Conservation (phyloP, 1,140 invertebrate species). For the Bombus impatiens region DNA sequence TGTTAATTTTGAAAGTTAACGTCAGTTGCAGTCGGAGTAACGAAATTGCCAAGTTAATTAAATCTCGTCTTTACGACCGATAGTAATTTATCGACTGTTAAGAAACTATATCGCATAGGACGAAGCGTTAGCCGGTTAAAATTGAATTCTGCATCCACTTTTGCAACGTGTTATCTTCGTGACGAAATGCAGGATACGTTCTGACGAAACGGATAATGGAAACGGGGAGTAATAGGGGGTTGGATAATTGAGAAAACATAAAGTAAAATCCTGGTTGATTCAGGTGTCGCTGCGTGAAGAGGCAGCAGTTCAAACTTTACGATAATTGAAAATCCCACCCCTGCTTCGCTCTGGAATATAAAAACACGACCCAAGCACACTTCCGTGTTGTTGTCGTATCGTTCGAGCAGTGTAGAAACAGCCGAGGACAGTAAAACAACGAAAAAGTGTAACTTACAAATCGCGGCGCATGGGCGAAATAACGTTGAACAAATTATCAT, state of each 20-base stretch:
- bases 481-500: not conserved
- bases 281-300: not conserved
- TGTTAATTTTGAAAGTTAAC: not conserved
- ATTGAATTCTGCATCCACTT: not conserved
- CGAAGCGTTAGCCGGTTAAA: not conserved
- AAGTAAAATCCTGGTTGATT: not conserved
- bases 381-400: not conserved
- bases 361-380: not conserved
- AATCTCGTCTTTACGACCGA: not conserved
- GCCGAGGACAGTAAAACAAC: not conserved
- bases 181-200: not conserved
- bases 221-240: not conserved
- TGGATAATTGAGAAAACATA: slow-evolving; percentile 4
- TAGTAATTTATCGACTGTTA: not conserved
- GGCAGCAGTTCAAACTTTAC: slow-evolving; percentile 4
- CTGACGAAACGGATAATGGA: not conserved
- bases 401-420: not conserved
- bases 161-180: not conserved
- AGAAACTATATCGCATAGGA: not conserved
- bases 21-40: too few relatives aligned
- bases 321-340: not conserved
- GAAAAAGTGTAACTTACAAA: not conserved
- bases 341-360: not conserved
- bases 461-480: too few relatives aligned
- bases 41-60: too few relatives aligned